Evolutionary conservation across 2,888 invertebrate genomes (phyloP).

Genomic region (Leptinotarsa rubiginosa): DNA sequence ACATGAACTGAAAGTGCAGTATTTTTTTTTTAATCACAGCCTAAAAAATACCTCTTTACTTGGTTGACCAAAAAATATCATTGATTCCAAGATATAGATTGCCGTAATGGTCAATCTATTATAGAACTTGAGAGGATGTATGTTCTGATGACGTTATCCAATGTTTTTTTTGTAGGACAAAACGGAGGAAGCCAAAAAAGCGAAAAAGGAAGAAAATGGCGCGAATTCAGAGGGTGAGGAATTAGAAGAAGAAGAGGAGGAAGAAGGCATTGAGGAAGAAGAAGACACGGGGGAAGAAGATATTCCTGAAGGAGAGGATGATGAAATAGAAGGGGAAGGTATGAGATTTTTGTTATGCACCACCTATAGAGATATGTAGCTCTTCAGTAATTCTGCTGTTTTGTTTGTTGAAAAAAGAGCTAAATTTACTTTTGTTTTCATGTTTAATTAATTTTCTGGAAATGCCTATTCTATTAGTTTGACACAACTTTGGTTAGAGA

Average conservation of each 20-base stretch:
- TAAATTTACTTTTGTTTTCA: too few relatives aligned
- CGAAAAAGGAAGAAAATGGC: conserved; percentile 84
- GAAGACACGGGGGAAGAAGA: conserved; percentile 67
- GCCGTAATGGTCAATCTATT: too few relatives aligned
- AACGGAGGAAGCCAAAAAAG: conserved; percentile 80
- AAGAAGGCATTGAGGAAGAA: conserved; percentile 65
- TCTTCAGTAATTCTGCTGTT: too few relatives aligned
- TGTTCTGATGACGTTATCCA: not conserved
- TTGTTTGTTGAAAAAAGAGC: too few relatives aligned
- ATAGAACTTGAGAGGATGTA: not conserved
- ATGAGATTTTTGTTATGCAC: conserved; percentile 5
- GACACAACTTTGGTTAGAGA: too few relatives aligned
- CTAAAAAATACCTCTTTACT: too few relatives aligned
- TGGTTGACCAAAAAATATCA: too few relatives aligned
- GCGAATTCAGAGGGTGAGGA: conserved; percentile 73
- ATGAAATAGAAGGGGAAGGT: conserved; percentile 67
- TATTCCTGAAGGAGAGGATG: conserved; percentile 65
- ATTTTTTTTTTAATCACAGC: too few relatives aligned
- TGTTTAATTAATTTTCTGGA: too few relatives aligned
- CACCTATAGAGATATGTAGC: not conserved
- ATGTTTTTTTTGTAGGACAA: conserved; percentile 71
- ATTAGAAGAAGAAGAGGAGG: conserved; percentile 76
- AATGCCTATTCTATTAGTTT: too few relatives aligned
- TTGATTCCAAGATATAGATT: too few relatives aligned
- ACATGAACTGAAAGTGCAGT: too few relatives aligned